phyloP scores from a whole-genome alignment of 2,888 invertebrate genomes.

The Pammene aurita region DNA sequence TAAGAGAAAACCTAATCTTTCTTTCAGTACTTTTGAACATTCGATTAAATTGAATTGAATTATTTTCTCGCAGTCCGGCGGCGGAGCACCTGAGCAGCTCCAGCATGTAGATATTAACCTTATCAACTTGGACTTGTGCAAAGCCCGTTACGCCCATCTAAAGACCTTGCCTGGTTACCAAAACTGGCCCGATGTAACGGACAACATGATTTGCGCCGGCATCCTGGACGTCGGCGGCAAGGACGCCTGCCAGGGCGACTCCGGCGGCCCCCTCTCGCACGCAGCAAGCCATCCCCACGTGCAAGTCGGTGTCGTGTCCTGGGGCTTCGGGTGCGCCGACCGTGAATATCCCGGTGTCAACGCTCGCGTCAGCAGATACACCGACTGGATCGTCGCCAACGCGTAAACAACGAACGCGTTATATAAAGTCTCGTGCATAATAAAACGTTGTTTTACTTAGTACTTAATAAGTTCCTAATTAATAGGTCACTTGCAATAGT shows the following conservation, averaged over 20 bases:
- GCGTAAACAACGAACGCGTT: conserved; percentile 36
- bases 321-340: conserved; percentile 76
- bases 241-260: conserved; percentile 78
- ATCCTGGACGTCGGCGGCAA: conserved; percentile 55
- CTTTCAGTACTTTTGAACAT: no score
- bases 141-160: conserved; percentile 53
- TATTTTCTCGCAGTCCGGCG: conserved; percentile 10
- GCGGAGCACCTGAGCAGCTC: conserved; percentile 42
- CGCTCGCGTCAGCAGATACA: conserved; percentile 65
- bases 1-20: no score
- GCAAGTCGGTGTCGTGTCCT: conserved; percentile 75
- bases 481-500: no score
- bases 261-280: conserved; percentile 78
- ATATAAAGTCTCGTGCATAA: neutral
- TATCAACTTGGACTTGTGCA: conserved; percentile 56
- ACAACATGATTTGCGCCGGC: conserved; percentile 63
- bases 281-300: conserved; percentile 55
- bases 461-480: no score
- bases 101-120: conserved; percentile 54
- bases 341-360: conserved; percentile 77
- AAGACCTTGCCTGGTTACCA: conserved; percentile 47
- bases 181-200: conserved; percentile 53
- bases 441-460: neutral
- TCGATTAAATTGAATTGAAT: no score
- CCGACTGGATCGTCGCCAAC: conserved; percentile 59